Base-by-base conservation (phyloP, 2,888 invertebrate genomes). In the Esperia sulphurella region DNA sequence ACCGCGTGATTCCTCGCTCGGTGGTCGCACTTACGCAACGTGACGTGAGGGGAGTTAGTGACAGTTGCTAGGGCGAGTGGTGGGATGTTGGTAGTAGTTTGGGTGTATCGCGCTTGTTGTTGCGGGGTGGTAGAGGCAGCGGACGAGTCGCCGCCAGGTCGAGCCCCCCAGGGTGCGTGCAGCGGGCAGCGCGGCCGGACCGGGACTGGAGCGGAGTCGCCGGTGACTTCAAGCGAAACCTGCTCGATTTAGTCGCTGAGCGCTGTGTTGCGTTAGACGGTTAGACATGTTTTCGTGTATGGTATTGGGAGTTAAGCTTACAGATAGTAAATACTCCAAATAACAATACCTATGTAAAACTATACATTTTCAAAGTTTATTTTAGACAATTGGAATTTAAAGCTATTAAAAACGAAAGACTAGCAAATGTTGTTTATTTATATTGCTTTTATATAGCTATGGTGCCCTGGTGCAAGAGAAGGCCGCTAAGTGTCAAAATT, bases 11-110 rank as follows among this genome's bases (percentile, higher is more conserved):
- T n/a, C n/a, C n/a, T n/a, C n/a, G n/a, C n/a, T n/a, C n/a, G n/a
- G n/a, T n/a, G n/a, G n/a, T n/a, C 74, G 75, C 35, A 81, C 85
- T 86, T 86, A 87, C 86, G 85, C 83, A 83, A 84, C 75, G 75
- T 73, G 72, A 63, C 61, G 69, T 65, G 75, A n/a, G 76, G 77
- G 56, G 54, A 54, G 40, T n/a, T n/a, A n/a, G n/a, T n/a, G n/a
- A n/a, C n/a, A n/a, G 61, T 62, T 46, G n/a, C 30, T 48, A 46
- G 45, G 53, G 59, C 53, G 59, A 43, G 50, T 50, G 41, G 49
- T 49, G 50, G 43, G 47, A 46, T 48, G 51, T 44, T n/a, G 39
- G 41, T 39, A 6, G 21, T 28, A 39, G 29, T 12, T 41, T 13
- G 35, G 30, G 41, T 9, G 21, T 29, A 28, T 12, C 29, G 12